Evolutionary conservation across 1,140 invertebrate genomes (phyloP).

Genomic region (Brachionus sp.): DNA sequence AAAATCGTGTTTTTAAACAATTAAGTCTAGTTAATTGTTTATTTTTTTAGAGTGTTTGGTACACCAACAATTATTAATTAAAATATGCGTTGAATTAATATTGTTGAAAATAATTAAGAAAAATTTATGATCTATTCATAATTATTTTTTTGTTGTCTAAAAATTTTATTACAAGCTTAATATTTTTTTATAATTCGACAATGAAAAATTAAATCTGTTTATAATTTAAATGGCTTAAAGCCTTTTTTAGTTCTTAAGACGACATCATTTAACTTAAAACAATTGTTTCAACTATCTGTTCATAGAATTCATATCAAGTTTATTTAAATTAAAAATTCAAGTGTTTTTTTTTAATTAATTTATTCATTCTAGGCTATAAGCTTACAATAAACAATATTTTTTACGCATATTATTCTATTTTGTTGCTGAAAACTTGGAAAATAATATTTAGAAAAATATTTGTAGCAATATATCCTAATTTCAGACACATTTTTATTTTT

Average conservation of each 20-base stretch:
- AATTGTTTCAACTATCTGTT: neutral
- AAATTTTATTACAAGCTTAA: neutral
- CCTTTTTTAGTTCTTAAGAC: neutral
- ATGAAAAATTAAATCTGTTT: neutral
- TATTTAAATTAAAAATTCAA: neutral
- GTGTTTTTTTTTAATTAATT: neutral
- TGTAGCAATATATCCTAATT: neutral
- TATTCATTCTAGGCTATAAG: neutral
- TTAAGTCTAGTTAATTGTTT: constrained; percentile 8
- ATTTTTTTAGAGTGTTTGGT: neutral
- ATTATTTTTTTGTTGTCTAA: neutral
- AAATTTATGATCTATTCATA: neutral
- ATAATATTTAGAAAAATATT: neutral
- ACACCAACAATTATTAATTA: neutral
- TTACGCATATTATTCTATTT: neutral
- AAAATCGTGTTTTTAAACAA: neutral
- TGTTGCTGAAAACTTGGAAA: neutral
- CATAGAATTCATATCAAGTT: neutral
- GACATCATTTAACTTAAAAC: neutral
- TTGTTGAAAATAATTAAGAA: neutral
- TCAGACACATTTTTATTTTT: too few species aligned
- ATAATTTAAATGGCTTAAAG: neutral
- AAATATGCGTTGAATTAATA: neutral
- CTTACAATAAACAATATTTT: neutral
- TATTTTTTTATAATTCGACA: neutral